Evolutionary conservation across 2,888 invertebrate genomes (phyloP).

Genomic region (Caenorhabditis uteleia): DNA sequence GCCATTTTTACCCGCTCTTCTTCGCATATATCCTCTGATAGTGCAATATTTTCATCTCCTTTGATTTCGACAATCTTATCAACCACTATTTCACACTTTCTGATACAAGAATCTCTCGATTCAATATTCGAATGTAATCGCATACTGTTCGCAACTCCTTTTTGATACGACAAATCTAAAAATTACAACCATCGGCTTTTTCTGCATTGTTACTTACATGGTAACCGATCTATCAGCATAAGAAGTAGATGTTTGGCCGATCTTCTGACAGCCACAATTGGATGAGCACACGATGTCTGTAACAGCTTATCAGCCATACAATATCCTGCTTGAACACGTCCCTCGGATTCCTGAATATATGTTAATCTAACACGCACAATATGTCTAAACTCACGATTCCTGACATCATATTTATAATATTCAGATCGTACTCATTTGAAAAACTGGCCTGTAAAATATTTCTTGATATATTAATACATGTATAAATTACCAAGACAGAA

Average conservation of each 20-base stretch:
- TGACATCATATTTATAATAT: constrained; percentile 8
- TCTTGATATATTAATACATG: background rate
- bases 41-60: constrained; percentile 5
- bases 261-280: background rate
- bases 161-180: constrained; percentile 18
- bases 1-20: constrained; percentile 10
- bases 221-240: constrained; percentile 1
- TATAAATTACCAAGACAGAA: constrained; percentile 11
- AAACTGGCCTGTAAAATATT: constrained; percentile 9
- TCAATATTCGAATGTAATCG: constrained; percentile 19
- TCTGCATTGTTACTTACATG: constrained; percentile 5
- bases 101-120: constrained; percentile 21
- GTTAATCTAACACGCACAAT: background rate
- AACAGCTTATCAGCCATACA: constrained; percentile 9
- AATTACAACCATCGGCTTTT: background rate
- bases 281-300: constrained; percentile 15
- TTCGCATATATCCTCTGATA: constrained; percentile 23
- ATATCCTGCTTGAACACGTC: constrained; percentile 6
- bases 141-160: constrained; percentile 8
- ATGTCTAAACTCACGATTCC: constrained; percentile 2
- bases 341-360: constrained; percentile 11
- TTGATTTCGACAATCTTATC: constrained; percentile 23
- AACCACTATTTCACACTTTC: constrained; percentile 26
- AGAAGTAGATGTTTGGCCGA: constrained; percentile 11
- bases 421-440: constrained; percentile 11